Evolutionary conservation across 2,888 invertebrate genomes (phyloP).

Genomic region (Liopterus haemorrhoidalis): DNA sequence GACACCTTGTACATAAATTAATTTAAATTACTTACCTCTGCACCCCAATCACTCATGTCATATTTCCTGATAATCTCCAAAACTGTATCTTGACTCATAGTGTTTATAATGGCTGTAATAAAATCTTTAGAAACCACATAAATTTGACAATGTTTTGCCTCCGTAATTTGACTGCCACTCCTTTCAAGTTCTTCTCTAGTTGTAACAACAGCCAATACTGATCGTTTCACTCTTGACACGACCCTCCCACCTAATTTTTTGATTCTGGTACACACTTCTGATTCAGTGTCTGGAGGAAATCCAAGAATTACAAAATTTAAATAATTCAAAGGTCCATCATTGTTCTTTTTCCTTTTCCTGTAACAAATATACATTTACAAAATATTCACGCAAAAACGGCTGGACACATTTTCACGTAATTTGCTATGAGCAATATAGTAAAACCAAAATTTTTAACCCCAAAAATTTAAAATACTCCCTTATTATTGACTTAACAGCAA

Average conservation of each 20-base stretch:
- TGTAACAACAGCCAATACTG: slow-evolving; percentile 15
- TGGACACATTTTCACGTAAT: no score
- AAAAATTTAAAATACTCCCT: no score
- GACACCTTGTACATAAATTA: no score
- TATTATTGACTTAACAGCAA: no score
- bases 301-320: slow-evolving; percentile 13
- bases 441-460: no score
- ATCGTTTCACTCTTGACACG: slow-evolving; percentile 9
- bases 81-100: background rate
- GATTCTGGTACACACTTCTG: slow-evolving; percentile 5
- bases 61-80: slow-evolving; percentile 4
- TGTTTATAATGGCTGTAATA: background rate
- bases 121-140: slow-evolving; percentile 16
- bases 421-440: no score
- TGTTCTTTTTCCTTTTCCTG: background rate
- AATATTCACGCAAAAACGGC: no score
- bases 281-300: slow-evolving; percentile 8
- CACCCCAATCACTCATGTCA: slow-evolving; percentile 11
- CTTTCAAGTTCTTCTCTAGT: slow-evolving; percentile 10
- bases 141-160: slow-evolving; percentile 4
- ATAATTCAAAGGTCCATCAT: slow-evolving; percentile 8
- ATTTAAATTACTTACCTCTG: no score
- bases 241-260: slow-evolving; percentile 13
- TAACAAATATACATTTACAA: background rate
- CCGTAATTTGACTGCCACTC: slow-evolving; percentile 3